Evolutionary conservation across 2,888 invertebrate species (phyloP), one percentile per base, ranked within the genome.

Genomic region (Chorisops tibialis): DNA sequence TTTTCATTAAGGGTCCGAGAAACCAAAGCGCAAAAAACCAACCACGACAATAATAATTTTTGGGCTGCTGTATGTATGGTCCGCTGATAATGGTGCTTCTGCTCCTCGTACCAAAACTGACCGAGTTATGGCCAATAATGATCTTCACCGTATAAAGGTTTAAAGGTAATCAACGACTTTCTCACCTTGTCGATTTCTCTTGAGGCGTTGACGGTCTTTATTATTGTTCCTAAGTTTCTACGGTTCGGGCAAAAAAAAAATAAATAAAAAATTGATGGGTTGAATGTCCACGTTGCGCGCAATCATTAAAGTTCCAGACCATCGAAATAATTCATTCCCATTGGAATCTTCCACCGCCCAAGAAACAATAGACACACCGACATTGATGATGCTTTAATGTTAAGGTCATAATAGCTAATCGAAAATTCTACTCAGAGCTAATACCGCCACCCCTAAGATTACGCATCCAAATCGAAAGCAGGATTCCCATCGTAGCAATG

Each of bases 171-270:
- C 61, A 56, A 39, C 41, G 21, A 56, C 49, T 49, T 61, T 49
- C 56, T 61, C 61, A 49, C 54, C 61, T 61, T 45, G 22, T 52
- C 52, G 41, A 41, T 24, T 18, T 52, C 35, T 61, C 56, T 54
- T 18, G 48, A 61, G 61, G 54, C 61, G 61, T 61, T 61, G 61
- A 61, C 41, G 49, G 54, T 56, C 51, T 59, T 62, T 61, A 61
- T 62, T 59, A 52, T 54, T 48, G 37, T 48, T 37, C 48, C 59
- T 30, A 38, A 22, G 48, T 47, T 47, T 43, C 21, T n/a, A n/a
- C n/a, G n/a, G n/a, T n/a, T n/a, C n/a, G n/a, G n/a, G n/a, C n/a
- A n/a, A n/a, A n/a, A n/a, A n/a, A n/a, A n/a, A n/a, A n/a, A n/a
- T n/a, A n/a, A n/a, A n/a, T n/a, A n/a, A n/a, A 45, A 30, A 56